phyloP scores from a whole-genome alignment of 1,140 invertebrate genomes.

The Brachionus rubens region DNA sequence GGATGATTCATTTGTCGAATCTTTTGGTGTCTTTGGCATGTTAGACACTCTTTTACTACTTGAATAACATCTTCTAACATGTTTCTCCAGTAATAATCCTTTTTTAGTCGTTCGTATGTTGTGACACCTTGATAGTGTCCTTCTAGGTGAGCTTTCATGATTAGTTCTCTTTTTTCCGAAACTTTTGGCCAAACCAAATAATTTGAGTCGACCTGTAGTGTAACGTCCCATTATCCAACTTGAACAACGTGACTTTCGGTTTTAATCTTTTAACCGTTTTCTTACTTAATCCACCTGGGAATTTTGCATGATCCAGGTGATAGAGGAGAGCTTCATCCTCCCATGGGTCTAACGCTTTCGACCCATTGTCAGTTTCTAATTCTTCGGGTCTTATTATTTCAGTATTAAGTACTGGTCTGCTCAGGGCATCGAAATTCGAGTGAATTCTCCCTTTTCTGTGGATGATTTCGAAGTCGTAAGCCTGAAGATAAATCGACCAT shows the following conservation, averaged over 20 bases:
- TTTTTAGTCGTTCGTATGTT: slow-evolving; percentile 11
- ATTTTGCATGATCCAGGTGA: neutral
- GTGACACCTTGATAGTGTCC: neutral
- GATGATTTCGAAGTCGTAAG: neutral
- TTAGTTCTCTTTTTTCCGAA: neutral
- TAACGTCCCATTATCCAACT: neutral
- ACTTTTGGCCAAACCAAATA: neutral
- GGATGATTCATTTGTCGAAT: neutral
- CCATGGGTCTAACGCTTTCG: neutral
- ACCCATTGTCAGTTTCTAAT: neutral
- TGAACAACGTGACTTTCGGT: neutral
- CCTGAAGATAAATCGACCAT: slow-evolving; percentile 10
- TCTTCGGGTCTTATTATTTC: neutral
- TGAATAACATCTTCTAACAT: neutral
- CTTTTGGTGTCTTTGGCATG: neutral
- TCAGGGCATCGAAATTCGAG: neutral
- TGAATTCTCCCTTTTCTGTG: neutral
- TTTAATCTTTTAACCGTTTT: neutral
- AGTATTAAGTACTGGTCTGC: neutral
- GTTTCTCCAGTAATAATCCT: neutral
- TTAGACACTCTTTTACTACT: neutral
- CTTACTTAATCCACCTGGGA: too few relatives aligned
- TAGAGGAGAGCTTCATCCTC: neutral
- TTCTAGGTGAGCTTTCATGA: neutral
- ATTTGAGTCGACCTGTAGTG: neutral